A percentile compares a stretch with the other conserved stretches of the same genome.
Evolutionary conservation across 2,797 vertebrate genomes (phyloP).

Genomic region (Columba guinea): DNA sequence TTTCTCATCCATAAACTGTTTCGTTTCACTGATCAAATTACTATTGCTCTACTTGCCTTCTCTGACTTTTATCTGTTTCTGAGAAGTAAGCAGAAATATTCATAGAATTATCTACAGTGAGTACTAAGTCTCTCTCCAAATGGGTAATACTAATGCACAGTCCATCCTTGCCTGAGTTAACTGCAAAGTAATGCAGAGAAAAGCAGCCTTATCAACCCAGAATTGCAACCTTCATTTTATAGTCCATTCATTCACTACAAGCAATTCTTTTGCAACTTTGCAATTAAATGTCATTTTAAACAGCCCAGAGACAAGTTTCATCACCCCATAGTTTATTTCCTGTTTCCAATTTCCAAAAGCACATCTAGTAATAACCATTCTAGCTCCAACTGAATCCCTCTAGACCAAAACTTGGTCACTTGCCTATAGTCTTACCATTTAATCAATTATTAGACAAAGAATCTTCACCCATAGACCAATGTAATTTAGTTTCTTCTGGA

Average conservation of each 20-base stretch:
- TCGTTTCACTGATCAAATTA: neutral
- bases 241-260: neutral
- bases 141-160: neutral
- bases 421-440: neutral
- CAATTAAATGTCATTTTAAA: slow-evolving; percentile 1
- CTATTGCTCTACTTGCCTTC: neutral
- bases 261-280: neutral
- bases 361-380: neutral
- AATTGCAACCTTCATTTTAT: neutral
- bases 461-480: neutral
- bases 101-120: neutral
- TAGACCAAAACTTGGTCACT: neutral
- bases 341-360: neutral
- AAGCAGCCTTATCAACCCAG: neutral
- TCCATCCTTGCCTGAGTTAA: neutral
- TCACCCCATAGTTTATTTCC: neutral
- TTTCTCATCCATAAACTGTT: slow-evolving; percentile 12
- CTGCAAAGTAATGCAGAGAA: neutral
- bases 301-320: neutral
- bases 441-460: neutral
- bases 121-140: slow-evolving; percentile 20
- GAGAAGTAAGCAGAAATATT: slow-evolving; percentile 28
- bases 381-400: neutral
- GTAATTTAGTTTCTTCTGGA: neutral
- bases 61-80: neutral